phyloP scores from a whole-genome alignment of 2,797 vertebrate genomes.

The Characodon lateralis region DNA sequence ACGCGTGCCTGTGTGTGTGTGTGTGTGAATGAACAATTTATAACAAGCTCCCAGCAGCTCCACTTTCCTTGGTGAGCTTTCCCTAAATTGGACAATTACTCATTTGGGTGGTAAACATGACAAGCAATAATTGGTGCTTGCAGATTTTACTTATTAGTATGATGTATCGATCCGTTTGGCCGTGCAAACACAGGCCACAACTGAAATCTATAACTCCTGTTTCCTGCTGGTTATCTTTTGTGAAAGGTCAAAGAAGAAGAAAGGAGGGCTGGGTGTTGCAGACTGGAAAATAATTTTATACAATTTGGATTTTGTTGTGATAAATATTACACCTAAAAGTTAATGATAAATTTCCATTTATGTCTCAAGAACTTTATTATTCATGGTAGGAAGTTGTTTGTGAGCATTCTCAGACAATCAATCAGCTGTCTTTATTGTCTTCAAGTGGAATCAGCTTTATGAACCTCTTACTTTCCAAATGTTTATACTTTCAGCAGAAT shows the following conservation, averaged over 20 bases:
- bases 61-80: conserved; percentile 71
- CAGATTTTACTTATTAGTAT: conserved; percentile 81
- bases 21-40: conserved; percentile 57
- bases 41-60: conserved; percentile 67
- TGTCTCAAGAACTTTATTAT: not conserved
- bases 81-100: conserved; percentile 80
- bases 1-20: conserved; percentile 37
- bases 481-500: not conserved
- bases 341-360: not conserved
- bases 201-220: conserved; percentile 48
- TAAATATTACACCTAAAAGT: not conserved
- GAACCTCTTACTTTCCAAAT: not conserved
- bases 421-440: not conserved
- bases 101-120: conserved; percentile 76
- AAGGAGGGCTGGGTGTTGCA: not conserved
- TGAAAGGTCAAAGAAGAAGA: conserved; percentile 53
- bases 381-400: not conserved
- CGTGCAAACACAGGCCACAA: not conserved
- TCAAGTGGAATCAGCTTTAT: not conserved
- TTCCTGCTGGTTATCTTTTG: conserved; percentile 57
- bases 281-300: not conserved
- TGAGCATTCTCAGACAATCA: not conserved
- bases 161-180: conserved; percentile 71
- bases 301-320: not conserved
- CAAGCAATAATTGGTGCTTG: conserved; percentile 76